Evolutionary conservation across 2,888 invertebrate genomes (phyloP).

Genomic region (Antheraea assamensis): DNA sequence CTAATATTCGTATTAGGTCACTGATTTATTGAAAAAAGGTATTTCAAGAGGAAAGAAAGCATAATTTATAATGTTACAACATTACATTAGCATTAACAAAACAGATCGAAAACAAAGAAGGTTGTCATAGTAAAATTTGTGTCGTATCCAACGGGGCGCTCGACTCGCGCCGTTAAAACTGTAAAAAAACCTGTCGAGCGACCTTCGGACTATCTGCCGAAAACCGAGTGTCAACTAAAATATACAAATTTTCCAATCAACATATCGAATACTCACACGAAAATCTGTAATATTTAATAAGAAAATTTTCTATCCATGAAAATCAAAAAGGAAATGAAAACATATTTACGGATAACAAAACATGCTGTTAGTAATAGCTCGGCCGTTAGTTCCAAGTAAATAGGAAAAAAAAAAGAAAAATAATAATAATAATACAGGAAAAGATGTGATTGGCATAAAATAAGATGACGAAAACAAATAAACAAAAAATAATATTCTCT

Average conservation of each 20-base stretch:
- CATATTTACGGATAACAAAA: constrained; percentile 26
- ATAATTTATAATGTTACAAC: not conserved
- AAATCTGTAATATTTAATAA: constrained; percentile 21
- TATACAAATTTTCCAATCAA: constrained; percentile 49
- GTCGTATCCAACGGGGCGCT: constrained; percentile 48
- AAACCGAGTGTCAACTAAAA: constrained; percentile 56
- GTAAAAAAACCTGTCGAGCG: constrained; percentile 76
- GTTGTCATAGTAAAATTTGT: constrained; percentile 44
- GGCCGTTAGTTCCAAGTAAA: constrained; percentile 43
- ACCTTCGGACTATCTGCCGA: constrained; percentile 73
- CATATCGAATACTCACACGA: constrained; percentile 33
- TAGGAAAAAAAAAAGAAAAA: constrained; percentile 43
- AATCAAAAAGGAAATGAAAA: constrained; percentile 16
- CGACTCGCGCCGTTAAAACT: constrained; percentile 75
- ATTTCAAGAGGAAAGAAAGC: not conserved
- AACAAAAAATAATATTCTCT: constrained; percentile 54
- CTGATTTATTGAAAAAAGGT: not conserved
- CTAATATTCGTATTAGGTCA: not conserved
- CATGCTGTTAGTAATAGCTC: constrained; percentile 65
- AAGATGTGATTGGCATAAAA: constrained; percentile 80
- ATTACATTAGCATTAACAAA: constrained; percentile 1
- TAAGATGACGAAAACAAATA: constrained; percentile 53
- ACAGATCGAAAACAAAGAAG: constrained; percentile 50
- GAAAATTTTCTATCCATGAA: not conserved
- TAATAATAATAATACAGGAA: constrained; percentile 58